Base-by-base conservation (phyloP, 2,113 vertebrate species). In the Anas platyrhynchos region DNA sequence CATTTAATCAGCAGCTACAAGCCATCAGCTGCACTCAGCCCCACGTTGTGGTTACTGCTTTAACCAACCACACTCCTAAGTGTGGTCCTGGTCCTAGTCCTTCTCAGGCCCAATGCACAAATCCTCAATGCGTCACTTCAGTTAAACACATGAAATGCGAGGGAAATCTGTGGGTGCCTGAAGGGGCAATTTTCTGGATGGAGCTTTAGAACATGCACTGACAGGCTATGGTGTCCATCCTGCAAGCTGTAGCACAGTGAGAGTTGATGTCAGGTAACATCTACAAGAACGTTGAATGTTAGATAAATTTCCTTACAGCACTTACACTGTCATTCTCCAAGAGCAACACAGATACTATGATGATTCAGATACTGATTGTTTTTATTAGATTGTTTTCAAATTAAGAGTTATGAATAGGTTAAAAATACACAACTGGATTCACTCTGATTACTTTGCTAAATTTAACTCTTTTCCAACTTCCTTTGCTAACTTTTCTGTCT, bases 21-120 rank as follows among this genome's bases (percentile, higher is more conserved):
- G 52, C 62, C 67, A 29, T 13, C 25, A 9, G 0, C 55, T 48
- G 25, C 26, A 16, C 76, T 86, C 48, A 6, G 43, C 48, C 54
- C 61, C 29, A 9, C 18, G 16, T 31, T 59, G n/a, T 11, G 34
- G 27, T 6, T 31, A 55, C 3, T 31, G 44, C 48, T 54, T 52
- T 32, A 59, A 43, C 43, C 38, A 27, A 4, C 14, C 17, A 1
- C 4, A 9, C 13, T 8, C 23, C 2, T 21, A 48, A 59, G 62
- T 3, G 26, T 34, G 34, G 34, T 34, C 34, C 34, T 34, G 34
- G 34, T 34, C 34, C 43, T 27, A 31, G 43, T 65, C 50, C 65
- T 27, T 20, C 43, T 41, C 7, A 4, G 31, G 25, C 50, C 68
- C 26, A 12, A 11, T 0, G 0, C 23, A 21, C 52, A 29, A 4